A percentile compares a stretch with the other conserved stretches of the same genome.
Evolutionary conservation across 1,140 invertebrate genomes (phyloP).

Genomic region (Polyergus mexicanus): DNA sequence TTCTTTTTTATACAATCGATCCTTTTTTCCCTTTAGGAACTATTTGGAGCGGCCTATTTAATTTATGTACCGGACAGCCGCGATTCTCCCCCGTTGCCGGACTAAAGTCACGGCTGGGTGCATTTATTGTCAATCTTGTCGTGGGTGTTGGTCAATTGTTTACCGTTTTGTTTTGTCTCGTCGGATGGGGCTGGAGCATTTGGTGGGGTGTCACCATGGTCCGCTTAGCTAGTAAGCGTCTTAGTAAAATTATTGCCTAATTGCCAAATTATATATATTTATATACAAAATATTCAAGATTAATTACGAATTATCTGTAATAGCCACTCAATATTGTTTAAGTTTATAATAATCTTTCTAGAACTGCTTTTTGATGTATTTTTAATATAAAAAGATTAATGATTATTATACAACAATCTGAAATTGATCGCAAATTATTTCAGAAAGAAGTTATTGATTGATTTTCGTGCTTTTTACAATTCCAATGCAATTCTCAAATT

Average conservation of each 20-base stretch:
- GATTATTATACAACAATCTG: not conserved
- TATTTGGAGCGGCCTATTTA: slow-evolving; percentile 94
- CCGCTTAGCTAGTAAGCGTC: slow-evolving; percentile 90
- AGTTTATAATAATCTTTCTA: not conserved
- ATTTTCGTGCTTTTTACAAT: not conserved
- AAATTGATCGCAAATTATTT: slow-evolving; percentile 6
- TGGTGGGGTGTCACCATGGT: slow-evolving; percentile 98
- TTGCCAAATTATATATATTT: not conserved
- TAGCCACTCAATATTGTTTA: not conserved
- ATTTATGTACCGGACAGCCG: slow-evolving; percentile 95
- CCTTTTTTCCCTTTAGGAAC: slow-evolving; percentile 89
- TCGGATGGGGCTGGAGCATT: slow-evolving; percentile 99
- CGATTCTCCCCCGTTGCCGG: slow-evolving; percentile 92
- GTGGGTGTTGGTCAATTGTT: slow-evolving; percentile 95
- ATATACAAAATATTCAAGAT: not conserved
- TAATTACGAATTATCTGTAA: not conserved
- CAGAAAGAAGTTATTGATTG: not conserved
- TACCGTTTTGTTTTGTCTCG: slow-evolving; percentile 97
- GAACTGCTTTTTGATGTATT: not conserved
- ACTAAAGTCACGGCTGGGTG: slow-evolving; percentile 90
- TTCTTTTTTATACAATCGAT: no score
- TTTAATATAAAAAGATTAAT: no score
- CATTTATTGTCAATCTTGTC: slow-evolving; percentile 93
- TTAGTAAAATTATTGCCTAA: not conserved
- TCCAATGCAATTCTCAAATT: not conserved